Evolutionary conservation across 2,113 vertebrate genomes (phyloP), one percentile per base, ranked within the genome.

Genomic region (Peucedramus taeniatus): DNA sequence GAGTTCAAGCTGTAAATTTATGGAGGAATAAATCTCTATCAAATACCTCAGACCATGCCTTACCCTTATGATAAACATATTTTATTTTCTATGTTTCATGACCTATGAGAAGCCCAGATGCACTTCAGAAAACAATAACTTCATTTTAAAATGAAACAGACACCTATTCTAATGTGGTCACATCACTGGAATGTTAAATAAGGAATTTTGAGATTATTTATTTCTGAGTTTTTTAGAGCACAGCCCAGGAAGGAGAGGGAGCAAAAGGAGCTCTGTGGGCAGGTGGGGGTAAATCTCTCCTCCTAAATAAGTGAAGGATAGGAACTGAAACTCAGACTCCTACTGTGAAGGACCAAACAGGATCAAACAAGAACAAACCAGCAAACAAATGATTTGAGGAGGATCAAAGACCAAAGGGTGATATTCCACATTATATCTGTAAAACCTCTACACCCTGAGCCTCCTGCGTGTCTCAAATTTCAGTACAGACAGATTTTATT

Each of bases 181-280:
- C 11, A 15, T 20, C 0, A 1, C 4, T 44, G 56, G 45, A 35
- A 13, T 1, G 51, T 31, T 47, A 70, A 83, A 44, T 10, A 53
- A 71, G 7, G 23, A 37, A 15, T 44, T 20, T 0, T 49, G 27
- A 70, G 19, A 15, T 8, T 3, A n/a, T 57, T 90, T 13, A 53
- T 63, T 66, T 39, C 42, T 80, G 33, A 10, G 11, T 39, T 72
- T 81, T 72, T 60, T 64, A 54, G 60, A 83, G 33, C 3, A 11
- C 26, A 80, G 6, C 8, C 9, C 40, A 40, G 6, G 2, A 31
- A 37, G 20, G 37, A 37, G 51, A 13, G 23, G 53, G 65, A 44
- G 18, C 17, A 4, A 28, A 66, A 79, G 57, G 19, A 71, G 50
- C 37, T 50, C 17, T 66, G 26, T 6, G 30, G 35, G 44, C 44